phyloP scores from a whole-genome alignment of 2,888 invertebrate species.

The Drosophila ochracea region DNA sequence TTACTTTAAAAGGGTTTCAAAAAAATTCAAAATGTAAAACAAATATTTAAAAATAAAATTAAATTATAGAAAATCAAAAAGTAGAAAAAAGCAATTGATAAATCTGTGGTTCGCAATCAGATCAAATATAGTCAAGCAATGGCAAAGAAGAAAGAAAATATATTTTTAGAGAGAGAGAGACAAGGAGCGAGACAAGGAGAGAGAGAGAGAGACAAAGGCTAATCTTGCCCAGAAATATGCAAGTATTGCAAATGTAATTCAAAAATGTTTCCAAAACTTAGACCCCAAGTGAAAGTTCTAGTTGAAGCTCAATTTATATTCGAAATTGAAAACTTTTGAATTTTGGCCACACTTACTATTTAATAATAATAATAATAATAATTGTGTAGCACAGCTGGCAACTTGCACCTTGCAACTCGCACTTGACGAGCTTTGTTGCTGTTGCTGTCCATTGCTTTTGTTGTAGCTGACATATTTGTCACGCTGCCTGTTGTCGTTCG shows the following conservation, averaged over 20 bases:
- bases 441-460: slow-evolving; percentile 23
- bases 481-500: slow-evolving; percentile 48
- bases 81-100: background rate
- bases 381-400: background rate
- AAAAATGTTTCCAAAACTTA: background rate
- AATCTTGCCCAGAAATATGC: background rate
- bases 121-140: background rate
- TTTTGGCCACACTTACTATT: background rate
- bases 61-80: background rate
- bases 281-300: fast-evolving
- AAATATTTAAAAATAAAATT: background rate
- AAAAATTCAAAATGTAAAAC: background rate
- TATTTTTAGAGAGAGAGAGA: background rate
- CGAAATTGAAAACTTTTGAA: background rate
- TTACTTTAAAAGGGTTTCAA: background rate
- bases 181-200: background rate
- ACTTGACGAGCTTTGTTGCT: background rate
- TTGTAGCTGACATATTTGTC: slow-evolving; percentile 61
- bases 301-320: background rate
- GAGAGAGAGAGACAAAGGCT: background rate
- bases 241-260: background rate
- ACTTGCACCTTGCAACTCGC: background rate
- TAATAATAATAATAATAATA: background rate
- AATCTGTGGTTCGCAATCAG: background rate
- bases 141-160: no score